These are phyloP conservation scores for Batillaria attramentaria DNA, from an alignment of 1,140 invertebrate species.

Conservation along the genomic window DNA sequence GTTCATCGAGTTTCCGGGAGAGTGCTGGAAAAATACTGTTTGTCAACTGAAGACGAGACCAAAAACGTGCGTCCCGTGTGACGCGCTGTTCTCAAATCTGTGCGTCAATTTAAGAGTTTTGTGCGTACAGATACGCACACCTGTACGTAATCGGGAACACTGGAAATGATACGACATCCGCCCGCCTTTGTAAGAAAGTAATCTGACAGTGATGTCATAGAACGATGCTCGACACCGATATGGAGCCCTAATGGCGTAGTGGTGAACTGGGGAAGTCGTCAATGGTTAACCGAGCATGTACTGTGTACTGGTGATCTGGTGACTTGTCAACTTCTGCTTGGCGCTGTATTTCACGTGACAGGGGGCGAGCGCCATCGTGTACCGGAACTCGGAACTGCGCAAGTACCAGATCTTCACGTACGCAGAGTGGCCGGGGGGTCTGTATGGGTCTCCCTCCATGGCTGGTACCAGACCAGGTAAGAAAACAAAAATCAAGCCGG, in stretches of 20 bases:
- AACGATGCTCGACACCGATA: neutral
- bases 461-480: constrained; percentile 95
- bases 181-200: neutral
- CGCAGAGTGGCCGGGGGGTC: constrained; percentile 97
- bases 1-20: no score
- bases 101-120: no score
- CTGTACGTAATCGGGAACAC: no score
- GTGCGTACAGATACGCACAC: no score
- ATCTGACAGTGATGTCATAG: neutral
- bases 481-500: no score
- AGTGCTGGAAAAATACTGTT: no score
- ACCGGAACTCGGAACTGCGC: constrained; percentile 83
- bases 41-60: no score
- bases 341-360: constrained; percentile 72
- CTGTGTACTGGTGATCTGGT: neutral
- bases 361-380: constrained; percentile 94
- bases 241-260: neutral
- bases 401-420: constrained; percentile 94
- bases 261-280: neutral
- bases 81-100: no score
- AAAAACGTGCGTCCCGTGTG: no score
- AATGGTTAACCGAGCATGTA: neutral
- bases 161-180: neutral
- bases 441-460: constrained; percentile 97
- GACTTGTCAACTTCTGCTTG: neutral